Base-by-base conservation (phyloP, 2,888 invertebrate species). In the Nephrotoma appendiculata region DNA sequence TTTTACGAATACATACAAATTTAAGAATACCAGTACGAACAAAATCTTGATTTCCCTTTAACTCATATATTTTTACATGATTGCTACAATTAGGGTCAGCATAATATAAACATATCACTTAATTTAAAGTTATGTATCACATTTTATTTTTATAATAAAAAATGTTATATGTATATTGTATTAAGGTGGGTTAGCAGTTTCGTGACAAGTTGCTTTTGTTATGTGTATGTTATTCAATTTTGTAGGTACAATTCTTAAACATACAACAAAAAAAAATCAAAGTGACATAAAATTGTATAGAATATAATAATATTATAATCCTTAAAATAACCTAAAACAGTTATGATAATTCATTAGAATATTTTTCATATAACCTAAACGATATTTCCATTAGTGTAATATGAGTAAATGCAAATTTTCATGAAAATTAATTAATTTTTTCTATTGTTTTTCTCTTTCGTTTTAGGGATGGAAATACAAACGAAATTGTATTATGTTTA, bases 401-500 rank as follows among this genome's bases (percentile, higher is more conserved):
- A 31, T 31, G 31, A 31, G 31, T 31, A 71, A 31, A 71, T 48
- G 9, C 6, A 12, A 86, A 86, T 41, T 44, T 48, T 41, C 12
- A 85, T 86, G 1, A 48, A 85, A 85, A 48, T 86, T 85, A 71
- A 71, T 42, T 44, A 48, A 85, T 43, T 87, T 87, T 71, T 41
- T 87, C 52, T 83, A 87, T 86, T 71, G 41, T 15, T 71, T 71
- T n/a, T 42, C 84, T 41, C n/a, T 84, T 42, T 43, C 12, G 3
- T 84, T 84, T 84, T 43, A 84, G 84, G 71, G 31, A 31, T 71
- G 71, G 12, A 71, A 71, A 71, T 71, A 31, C 19, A 71, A 31
- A 71, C 31, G 71, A 84, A 15, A 15, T 84, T 84, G 41, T 41
- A 15, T 42, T 42, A 86, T 87, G 87, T 71, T 88, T 87, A 86